Base-by-base conservation (phyloP, 2,113 vertebrate genomes). In the Apus apus region DNA sequence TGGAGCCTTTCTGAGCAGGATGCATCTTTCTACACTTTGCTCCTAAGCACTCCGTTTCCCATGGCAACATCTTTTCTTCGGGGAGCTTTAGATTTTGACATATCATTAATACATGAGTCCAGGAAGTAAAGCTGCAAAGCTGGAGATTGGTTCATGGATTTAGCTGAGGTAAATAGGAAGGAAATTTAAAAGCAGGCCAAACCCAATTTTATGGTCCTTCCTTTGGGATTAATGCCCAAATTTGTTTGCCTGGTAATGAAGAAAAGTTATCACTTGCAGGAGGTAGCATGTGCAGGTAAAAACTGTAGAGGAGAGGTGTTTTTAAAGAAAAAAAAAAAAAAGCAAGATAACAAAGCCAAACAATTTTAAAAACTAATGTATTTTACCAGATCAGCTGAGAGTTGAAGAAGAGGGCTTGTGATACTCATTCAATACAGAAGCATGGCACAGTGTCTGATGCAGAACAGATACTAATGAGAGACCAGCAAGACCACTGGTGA, bases 1-100 rank as follows among this genome's bases (percentile, higher is more conserved):
- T 70, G 84, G 92, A 85, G 71, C 74, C 89, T 94, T 94, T 94
- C 89, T 94, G 82, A 78, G 77, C 75, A 93, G 92, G 87, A 79
- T 95, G 45, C 11, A 1, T 95, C 90, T 93, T 91, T 79, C 84
- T 85, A 90, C 53, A 27, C 73, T 93, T 94, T 43, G 57, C 89
- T 96, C 54, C 81, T 71, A 85, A 94, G 87, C 10, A 3, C 91
- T 92, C 88, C 75, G 96, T 97, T 97, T 97, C 96, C 97, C 96
- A 95, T 97, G 92, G 97, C 96, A 97, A 97, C 97, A 90, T 96
- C 91, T 96, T 95, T 94, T 97, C 96, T 92, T 97, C 80, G 56
- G 93, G 94, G 93, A 96, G 87, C 91, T 96, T 96, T 96, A 92
- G 91, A 96, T 96, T 97, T 96, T 96, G 96, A 95, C 91, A 89